A percentile compares a stretch with the other conserved stretches of the same genome.
These are phyloP conservation scores for Gambelia wislizenii DNA, from an alignment of 2,797 vertebrate species.

Conservation along the genomic window DNA sequence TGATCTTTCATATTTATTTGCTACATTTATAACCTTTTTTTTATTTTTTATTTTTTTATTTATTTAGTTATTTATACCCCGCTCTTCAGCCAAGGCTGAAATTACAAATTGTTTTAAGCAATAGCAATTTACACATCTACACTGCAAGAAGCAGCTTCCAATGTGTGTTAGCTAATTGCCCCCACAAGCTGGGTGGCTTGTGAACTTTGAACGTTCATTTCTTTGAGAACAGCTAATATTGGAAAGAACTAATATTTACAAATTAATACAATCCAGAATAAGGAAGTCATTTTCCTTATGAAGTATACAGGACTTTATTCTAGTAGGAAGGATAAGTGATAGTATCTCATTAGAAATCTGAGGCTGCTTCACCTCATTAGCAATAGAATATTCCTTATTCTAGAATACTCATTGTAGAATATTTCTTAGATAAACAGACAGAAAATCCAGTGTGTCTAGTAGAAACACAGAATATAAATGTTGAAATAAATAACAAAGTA, in stretches of 20 bases:
- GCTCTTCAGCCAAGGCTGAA: no score
- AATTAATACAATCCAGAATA: constrained; percentile 9
- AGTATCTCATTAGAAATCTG: constrained; percentile 6
- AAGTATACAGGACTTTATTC: constrained; percentile 25
- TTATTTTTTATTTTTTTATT: no score
- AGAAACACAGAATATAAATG: neutral
- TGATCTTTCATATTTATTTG: no score
- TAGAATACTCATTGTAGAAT: no score
- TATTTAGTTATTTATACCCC: no score
- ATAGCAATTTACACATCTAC: no score
- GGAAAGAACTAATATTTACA: constrained; percentile 36
- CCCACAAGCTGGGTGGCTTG: no score
- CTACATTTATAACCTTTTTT: no score
- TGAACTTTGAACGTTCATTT: constrained; percentile 9
- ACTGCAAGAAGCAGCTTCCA: no score
- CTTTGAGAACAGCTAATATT: constrained; percentile 53
- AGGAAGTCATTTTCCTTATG: neutral
- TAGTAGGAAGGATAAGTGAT: constrained; percentile 4
- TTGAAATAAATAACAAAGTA: constrained; percentile 5
- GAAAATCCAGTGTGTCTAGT: neutral
- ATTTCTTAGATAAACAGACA: constrained; percentile 22
- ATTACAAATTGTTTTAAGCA: no score
- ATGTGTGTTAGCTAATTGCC: no score
- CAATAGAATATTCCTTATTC: no score
- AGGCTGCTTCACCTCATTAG: constrained; percentile 9